Evolutionary conservation across 2,888 invertebrate species (phyloP), one percentile per base, ranked within the genome.

Genomic region (Serripes groenlandicus): DNA sequence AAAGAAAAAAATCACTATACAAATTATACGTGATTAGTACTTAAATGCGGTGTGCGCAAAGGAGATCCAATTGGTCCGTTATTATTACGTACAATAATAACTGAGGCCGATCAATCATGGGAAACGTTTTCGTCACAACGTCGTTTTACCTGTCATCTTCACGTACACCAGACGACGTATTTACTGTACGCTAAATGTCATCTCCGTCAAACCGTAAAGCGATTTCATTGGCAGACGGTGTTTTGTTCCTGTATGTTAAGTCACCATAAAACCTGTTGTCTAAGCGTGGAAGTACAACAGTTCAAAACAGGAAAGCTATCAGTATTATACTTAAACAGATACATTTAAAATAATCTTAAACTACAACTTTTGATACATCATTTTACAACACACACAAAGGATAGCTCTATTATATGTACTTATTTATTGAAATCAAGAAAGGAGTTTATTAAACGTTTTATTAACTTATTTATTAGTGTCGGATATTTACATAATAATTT

Each of bases 81-180:
- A 28, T 68, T 68, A 75, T 83, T 78, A 78, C 82, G 78, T 83
- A 66, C 35, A 52, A 23, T 32, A 30, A 34, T 74, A 26, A 64
- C 58, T 58, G 34, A 32, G 42, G 64, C 23, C 42, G 26, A 78
- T 83, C 78, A 83, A 83, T 83, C 82, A 78, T 60, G 37, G 52
- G 37, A 15, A 23, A 21, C 52, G 54, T 62, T 78, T 62, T 68
- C 82, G 82, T 83, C 82, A 83, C 62, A 28, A 37, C 54, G 26
- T 35, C 32, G 66, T 71, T 75, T 75, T 60, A 68, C 72, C 71
- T 78, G 82, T 83, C 78, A 75, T 75, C 32, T 5, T 69, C 58
- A 35, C 75, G 75, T 69, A 68, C 42, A 73, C 30, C 42, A 56
- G 75, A 70, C 78, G 72, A 75, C 75, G 70, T 71, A 35, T 42